Evolutionary conservation across 2,888 invertebrate species (phyloP), one percentile per base, ranked within the genome.

Genomic region (Cynaeus angustus): DNA sequence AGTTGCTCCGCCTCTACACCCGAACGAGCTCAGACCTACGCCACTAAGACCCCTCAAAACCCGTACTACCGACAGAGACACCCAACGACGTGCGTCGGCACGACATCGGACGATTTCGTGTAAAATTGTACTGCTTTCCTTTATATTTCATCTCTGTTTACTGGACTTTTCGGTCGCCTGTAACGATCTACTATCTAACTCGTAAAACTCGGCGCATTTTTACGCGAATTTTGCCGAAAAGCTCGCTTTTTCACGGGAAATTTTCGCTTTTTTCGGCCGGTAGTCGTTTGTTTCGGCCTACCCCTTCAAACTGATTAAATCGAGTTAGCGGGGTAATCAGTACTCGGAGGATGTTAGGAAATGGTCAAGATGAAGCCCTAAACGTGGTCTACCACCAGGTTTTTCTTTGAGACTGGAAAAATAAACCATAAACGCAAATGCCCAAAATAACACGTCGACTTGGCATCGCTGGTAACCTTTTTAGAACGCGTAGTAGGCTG

Each of bases 91-190:
- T 79, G 74, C 43, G 74, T 70, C 72, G 66, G 16, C n/a, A 66
- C 71, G n/a, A n/a, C n/a, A 56, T 73, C 83, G 77, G 73, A 82
- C 80, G 78, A 72, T 82, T 84, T 83, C 83, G 82, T 83, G 83
- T 83, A 82, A 78, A 81, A 78, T 79, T 76, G 74, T 83, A 79
- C 80, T 76, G 82, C 83, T 75, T 80, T 84, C 84, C 83, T 84
- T 84, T 82, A 84, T 82, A 74, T 80, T 82, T 79, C 72, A 69
- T 83, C 84, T 80, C 79, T 78, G 76, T 84, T 78, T 74, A 77
- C 77, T 79, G 82, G 83, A 82, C 82, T 82, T 81, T 82, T 83
- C 80, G 82, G 81, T 82, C 81, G 82, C 79, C 78, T 77, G 79
- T 79, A 73, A 78, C 78, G 68, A 67, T 72, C 65, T 82, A 84